Base-by-base conservation (phyloP, 2,797 vertebrate genomes). In the Hemibagrus guttatus region DNA sequence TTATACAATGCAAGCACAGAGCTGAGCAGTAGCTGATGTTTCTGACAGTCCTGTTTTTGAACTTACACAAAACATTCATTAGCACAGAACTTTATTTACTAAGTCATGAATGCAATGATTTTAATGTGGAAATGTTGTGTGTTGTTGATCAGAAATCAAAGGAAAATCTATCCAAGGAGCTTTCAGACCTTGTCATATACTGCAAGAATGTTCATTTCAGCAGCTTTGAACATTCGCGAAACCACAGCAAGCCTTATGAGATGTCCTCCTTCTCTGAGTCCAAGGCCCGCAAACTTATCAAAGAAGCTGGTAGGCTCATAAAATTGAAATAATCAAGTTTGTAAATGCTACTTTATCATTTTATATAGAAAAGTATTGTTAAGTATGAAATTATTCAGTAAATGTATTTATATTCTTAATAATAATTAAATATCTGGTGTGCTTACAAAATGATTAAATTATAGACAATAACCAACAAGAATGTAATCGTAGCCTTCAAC, bases 241-340 rank as follows among this genome's bases (percentile, higher is more conserved):
- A 90, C 31, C 91, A 96, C 59, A 93, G 92, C 89, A 96, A 95
- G 79, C 95, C 96, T 85, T 96, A 96, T 0, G 98, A 99, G 92
- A 96, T 97, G 86, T 99, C 97, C 4, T 99, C 98, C 0, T 96
- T 99, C 84, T 95, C 97, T 0, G 98, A 99, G 91, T 95, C 95
- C 88, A 99, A 98, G 92, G 96, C 96, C 88, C 96, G 95, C 92
- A 96, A 94, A 90, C 96, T 96, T 5, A 93, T 96, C 35, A 96
- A 96, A 89, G 98, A 99, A 49, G 89, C 95, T 63, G 98, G 98
- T 97, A 87, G 93, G 95, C 0, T 84, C 46, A 42, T 64, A 87
- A 54, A 61, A 23, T 28, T 17, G 26, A 42, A 23, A 72, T 13
- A 9, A 46, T 31, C 1, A 21, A 28, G 19, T n/a, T 16, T 9